Conservation (phyloP, 1,140 invertebrate genomes). For the Diplogasteroides magnus region DNA sequence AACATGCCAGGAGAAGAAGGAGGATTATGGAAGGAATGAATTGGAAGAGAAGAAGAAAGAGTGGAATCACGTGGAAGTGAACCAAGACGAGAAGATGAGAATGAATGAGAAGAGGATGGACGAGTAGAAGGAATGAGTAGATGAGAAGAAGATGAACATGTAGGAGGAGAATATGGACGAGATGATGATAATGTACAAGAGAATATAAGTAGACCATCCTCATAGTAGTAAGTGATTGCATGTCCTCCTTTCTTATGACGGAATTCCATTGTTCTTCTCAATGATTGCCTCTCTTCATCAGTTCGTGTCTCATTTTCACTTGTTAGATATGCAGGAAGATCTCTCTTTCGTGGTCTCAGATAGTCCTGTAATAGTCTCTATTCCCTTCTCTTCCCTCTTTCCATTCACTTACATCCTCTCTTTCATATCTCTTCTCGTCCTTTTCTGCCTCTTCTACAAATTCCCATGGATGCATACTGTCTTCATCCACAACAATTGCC, state of each 20-base stretch:
- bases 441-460: neutral
- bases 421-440: neutral
- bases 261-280: neutral
- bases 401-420: too few relatives aligned
- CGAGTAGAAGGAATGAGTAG: neutral
- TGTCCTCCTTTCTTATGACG: neutral
- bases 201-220: neutral
- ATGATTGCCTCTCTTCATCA: neutral
- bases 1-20: neutral
- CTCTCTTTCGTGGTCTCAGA: neutral
- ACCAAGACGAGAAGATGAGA: neutral
- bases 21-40: neutral
- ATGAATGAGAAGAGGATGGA: neutral
- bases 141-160: neutral
- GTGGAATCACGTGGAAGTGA: neutral
- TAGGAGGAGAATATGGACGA: neutral
- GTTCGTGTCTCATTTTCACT: neutral
- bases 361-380: neutral
- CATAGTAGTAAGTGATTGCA: neutral
- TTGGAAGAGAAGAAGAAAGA: neutral
- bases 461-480: neutral
- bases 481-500: neutral
- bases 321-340: neutral
- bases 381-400: neutral
- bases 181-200: neutral